Conservation (phyloP, 92 coral and sea anemone genomes). For the Pocillopora grandis region DNA sequence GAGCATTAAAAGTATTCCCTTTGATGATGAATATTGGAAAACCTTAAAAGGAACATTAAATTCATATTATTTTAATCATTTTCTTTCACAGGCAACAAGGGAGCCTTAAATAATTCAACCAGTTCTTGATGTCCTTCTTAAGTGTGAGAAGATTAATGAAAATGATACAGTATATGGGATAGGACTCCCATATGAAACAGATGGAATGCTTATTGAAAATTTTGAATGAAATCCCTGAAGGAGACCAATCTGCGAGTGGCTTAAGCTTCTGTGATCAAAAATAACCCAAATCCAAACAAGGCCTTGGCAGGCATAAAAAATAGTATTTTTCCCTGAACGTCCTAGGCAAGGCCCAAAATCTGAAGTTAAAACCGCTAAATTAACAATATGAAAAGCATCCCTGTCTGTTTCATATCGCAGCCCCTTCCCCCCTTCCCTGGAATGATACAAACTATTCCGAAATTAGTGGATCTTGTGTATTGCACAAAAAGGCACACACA, state of each 20-base stretch:
- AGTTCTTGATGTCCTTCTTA: no score
- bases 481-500: conserved; percentile 40
- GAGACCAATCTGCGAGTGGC: conserved; percentile 16
- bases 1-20: conserved; percentile 36
- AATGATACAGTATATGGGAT: no score
- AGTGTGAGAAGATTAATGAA: no score
- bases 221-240: background rate
- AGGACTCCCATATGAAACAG: background rate
- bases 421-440: background rate
- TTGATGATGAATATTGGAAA: conserved; percentile 38
- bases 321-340: no score
- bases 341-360: no score
- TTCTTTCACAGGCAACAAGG: conserved; percentile 9
- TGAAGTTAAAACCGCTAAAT: no score
- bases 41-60: background rate
- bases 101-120: background rate
- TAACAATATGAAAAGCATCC: conserved; percentile 20
- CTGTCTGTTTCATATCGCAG: conserved; percentile 2
- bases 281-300: no score
- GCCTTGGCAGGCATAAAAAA: no score
- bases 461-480: conserved; percentile 13
- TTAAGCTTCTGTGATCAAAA: no score
- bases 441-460: background rate
- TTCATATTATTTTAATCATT: conserved; percentile 41
- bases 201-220: conserved; percentile 1